Percentiles rank a stretch among this genome's conserved stretches.
Conservation (phyloP, 2,113 vertebrate genomes). For the Apaloderma vittatum region DNA sequence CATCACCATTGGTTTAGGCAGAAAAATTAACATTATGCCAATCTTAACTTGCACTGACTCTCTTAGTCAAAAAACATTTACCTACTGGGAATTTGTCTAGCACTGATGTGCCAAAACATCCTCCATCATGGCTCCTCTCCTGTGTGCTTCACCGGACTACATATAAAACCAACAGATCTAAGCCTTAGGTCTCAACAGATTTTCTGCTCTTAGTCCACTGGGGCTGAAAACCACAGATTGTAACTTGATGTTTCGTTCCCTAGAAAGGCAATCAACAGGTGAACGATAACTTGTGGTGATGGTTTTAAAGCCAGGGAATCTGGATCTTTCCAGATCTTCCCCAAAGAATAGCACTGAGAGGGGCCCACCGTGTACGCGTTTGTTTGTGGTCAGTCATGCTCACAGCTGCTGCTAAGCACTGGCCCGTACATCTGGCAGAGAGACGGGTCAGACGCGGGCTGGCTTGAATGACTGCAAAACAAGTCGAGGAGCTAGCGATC, state of each 20-base stretch:
- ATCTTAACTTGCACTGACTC: background rate
- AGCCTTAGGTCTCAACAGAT: constrained; percentile 47
- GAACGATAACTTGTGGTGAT: background rate
- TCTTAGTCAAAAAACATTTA: background rate
- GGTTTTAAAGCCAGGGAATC: background rate
- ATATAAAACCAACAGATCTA: constrained; percentile 35
- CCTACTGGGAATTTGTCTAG: background rate
- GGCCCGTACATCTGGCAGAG: background rate
- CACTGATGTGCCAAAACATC: background rate
- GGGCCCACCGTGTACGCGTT: fast-evolving
- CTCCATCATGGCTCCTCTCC: background rate
- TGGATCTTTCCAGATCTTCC: background rate
- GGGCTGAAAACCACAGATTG: constrained; percentile 52
- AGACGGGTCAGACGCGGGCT: fast-evolving
- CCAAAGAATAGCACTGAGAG: background rate
- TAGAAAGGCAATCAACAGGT: constrained; percentile 40
- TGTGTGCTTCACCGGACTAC: background rate
- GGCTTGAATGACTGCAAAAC: background rate
- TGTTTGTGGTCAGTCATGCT: background rate
- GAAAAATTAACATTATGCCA: background rate
- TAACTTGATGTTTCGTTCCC: constrained; percentile 51
- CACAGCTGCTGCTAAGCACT: background rate
- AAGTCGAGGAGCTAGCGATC: background rate
- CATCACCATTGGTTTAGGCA: background rate
- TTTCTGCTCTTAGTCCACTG: constrained; percentile 34